Conservation (phyloP, 2,888 invertebrate genomes). For the Latrodectus elegans region DNA sequence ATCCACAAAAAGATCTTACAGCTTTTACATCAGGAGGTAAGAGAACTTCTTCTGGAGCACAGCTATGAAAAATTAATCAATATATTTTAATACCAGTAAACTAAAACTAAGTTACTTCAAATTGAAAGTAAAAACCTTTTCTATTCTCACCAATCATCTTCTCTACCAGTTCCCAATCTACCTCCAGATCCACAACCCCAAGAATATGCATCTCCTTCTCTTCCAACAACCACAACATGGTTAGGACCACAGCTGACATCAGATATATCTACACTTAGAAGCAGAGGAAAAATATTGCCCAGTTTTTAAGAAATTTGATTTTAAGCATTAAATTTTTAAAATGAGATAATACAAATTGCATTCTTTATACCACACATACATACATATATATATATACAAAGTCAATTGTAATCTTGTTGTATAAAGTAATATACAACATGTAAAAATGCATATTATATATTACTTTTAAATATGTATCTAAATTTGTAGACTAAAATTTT, state of each 20-base stretch:
- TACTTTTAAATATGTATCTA: too few relatives aligned
- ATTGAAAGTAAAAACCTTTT: not conserved
- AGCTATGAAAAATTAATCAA: constrained; percentile 73
- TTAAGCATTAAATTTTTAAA: too few relatives aligned
- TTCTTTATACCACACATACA: too few relatives aligned
- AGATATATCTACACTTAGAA: constrained; percentile 79
- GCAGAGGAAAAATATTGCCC: not conserved
- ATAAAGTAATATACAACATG: too few relatives aligned
- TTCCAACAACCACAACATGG: constrained; percentile 81
- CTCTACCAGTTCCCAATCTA: constrained; percentile 79
- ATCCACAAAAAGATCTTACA: constrained; percentile 79
- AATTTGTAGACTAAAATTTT: too few relatives aligned
- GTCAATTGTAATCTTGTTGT: too few relatives aligned
- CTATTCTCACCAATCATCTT: constrained; percentile 75
- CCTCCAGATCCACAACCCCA: constrained; percentile 82
- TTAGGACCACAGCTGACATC: constrained; percentile 80
- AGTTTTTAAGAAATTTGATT: too few relatives aligned
- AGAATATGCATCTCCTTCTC: constrained; percentile 80
- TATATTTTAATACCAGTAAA: too few relatives aligned
- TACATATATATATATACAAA: too few relatives aligned
- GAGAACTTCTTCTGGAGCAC: constrained; percentile 76
- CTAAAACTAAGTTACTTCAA: too few relatives aligned
- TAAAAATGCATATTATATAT: too few relatives aligned
- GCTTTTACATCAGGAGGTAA: constrained; percentile 77
- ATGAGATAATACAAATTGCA: too few relatives aligned